Evolutionary conservation across 1,140 invertebrate genomes (phyloP), one percentile per base, ranked within the genome.

Genomic region (Coptotermes formosanus): DNA sequence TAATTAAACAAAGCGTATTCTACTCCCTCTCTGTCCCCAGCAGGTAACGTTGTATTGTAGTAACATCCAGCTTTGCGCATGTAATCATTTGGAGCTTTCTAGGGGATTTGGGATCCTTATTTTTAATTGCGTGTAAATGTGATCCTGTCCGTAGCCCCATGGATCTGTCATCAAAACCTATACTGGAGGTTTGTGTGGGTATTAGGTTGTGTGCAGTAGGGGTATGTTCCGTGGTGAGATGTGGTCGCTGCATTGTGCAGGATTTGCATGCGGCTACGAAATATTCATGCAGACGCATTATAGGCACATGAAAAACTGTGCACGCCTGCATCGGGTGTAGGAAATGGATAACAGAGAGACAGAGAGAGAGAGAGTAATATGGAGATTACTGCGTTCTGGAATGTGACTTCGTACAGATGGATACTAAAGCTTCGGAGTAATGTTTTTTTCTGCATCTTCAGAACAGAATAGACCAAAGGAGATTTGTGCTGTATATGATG

Each of bases 111-210:
- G 59, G 82, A 69, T 84, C 82, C 86, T 86, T 86, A 86, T 86
- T 86, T 86, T 86, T 86, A 86, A 86, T 86, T 86, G 86, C 75
- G 86, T 86, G 86, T 81, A 86, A 86, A 86, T 86, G 86, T 84
- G 86, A 86, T 86, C 86, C 86, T 30, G 55, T 32, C 64, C 43
- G 81, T n/a, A 52, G 81, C 48, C 85, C 64, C 69, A 44, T 23
- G 75, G 82, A 45, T 85, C 85, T 85, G 85, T 85, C 85, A 85
- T 48, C 85, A 59, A 45, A 83, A 64, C 32, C 85, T 59, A 44
- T 75, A 84, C 83, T 75, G 64, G 48, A 84, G 83, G 44, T 84
- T 48, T 84, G 83, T 52, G 83, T 52, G 83, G 48, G 21, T 21
- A 44, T 84, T 44, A 25, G 21, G 59, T 19, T 9, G 64, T n/a